Conservation (phyloP, 2,797 vertebrate species). For the Atherinosoma microstoma region DNA sequence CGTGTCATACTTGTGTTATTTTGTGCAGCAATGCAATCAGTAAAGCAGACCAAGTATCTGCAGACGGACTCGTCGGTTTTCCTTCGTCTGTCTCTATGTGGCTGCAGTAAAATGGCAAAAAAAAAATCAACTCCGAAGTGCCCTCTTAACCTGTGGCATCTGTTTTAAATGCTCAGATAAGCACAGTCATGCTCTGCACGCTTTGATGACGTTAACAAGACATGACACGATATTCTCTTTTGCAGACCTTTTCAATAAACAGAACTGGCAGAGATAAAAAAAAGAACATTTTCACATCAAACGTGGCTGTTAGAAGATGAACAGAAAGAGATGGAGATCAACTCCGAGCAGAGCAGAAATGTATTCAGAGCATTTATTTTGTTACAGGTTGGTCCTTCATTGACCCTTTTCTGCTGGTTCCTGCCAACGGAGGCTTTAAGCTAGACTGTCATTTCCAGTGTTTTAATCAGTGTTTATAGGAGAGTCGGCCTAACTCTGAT, state of each 20-base stretch:
- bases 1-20: conserved; percentile 19
- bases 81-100: conserved; percentile 41
- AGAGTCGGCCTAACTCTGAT: conserved; percentile 73
- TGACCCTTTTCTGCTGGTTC: conserved; percentile 32
- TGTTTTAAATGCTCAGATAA: conserved; percentile 54
- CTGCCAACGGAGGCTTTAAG: conserved; percentile 33
- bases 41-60: conserved; percentile 29
- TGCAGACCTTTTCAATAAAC: conserved; percentile 8
- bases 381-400: conserved; percentile 4
- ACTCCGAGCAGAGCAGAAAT: neutral
- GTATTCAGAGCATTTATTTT: neutral
- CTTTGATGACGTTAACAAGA: conserved; percentile 43
- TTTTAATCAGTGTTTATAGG: conserved; percentile 80
- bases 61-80: conserved; percentile 31
- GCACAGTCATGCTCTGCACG: conserved; percentile 16
- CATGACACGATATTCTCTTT: conserved; percentile 17
- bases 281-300: neutral
- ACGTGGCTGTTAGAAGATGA: conserved; percentile 1
- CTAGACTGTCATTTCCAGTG: conserved; percentile 57
- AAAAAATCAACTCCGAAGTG: conserved; percentile 45
- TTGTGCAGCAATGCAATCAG: conserved; percentile 26
- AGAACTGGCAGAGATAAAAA: conserved; percentile 14
- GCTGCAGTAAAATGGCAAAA: conserved; percentile 54
- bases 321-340: neutral
- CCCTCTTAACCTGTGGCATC: conserved; percentile 49